Base-by-base conservation (phyloP, 2,113 vertebrate species). In the Ornithorhynchus anatinus region DNA sequence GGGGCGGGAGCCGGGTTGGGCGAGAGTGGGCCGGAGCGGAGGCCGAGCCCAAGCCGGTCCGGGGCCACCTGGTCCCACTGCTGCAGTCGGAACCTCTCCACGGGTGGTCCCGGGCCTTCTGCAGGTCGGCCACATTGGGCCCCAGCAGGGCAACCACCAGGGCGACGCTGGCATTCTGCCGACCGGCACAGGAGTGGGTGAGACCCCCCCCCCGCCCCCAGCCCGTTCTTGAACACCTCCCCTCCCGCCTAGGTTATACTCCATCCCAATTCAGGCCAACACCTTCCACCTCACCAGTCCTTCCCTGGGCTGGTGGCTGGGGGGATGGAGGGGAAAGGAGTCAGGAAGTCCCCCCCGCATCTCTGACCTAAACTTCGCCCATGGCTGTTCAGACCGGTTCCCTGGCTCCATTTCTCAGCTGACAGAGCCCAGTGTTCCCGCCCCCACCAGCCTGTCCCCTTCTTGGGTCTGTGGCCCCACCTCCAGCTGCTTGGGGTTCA, bases 401-500 rank as follows among this genome's bases (percentile, higher is more conserved):
- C 16, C 29, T 48, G 25, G 15, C 3, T 14, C 45, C 25, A 9
- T 1, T 25, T 27, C 29, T 48, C 25, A 48, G 25, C 7, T 48
- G 23, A 22, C 25, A 9, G 14, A 48, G n/a, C 14, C 4, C 15
- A 48, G 25, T 22, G 25, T 9, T 29, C 14, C 4, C 15, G 17
- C 29, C 23, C 17, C 25, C 25, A 27, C 10, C 25, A 48, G 25
- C 19, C 29, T 48, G 14, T 16, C 29, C 15, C 19, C 45, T 29
- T 17, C 25, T 17, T 48, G 23, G 29, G 45, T 27, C 25, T 29
- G 19, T 19, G 13, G 59, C 56, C 42, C 1, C 63, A 94, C 93
- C 92, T 91, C 81, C 44, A 94, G 4, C 11, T 87, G 91, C 0
- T n/a, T 1, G 0, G 91, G 92, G 6, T 93, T 93, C 22, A 94